phyloP scores from a whole-genome alignment of 1,140 invertebrate genomes.

The Cherax quadricarinatus region DNA sequence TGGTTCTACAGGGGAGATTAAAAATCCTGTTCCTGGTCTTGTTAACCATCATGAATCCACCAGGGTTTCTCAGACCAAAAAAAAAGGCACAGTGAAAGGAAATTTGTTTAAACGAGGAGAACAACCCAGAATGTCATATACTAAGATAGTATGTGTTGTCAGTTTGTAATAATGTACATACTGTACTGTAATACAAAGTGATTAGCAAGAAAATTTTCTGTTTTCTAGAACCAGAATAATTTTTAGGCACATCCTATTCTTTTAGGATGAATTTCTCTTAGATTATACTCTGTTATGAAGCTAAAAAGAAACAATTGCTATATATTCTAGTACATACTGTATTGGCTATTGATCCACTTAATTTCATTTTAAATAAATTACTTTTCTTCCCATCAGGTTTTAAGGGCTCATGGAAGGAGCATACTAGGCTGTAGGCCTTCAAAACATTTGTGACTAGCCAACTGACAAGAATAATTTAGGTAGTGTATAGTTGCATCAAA shows the following conservation, averaged over 20 bases:
- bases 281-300: too few relatives aligned
- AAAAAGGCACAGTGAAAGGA: background rate
- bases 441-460: conserved; percentile 32
- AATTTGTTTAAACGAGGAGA: conserved; percentile 36
- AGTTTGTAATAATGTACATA: conserved; percentile 18
- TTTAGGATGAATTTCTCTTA: too few relatives aligned
- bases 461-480: conserved; percentile 29
- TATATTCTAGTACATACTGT: background rate
- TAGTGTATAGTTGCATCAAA: conserved; percentile 40
- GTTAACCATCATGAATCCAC: conserved; percentile 36
- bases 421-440: conserved; percentile 55
- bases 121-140: conserved; percentile 36
- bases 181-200: too few relatives aligned
- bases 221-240: too few relatives aligned
- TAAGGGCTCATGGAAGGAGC: conserved; percentile 45
- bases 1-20: background rate
- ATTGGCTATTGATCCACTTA: background rate
- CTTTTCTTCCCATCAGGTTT: conserved; percentile 48
- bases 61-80: conserved; percentile 34
- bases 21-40: background rate
- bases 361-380: background rate
- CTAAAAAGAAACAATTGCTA: too few relatives aligned
- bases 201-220: too few relatives aligned
- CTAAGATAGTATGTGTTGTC: conserved; percentile 51
- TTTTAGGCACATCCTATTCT: too few relatives aligned